phyloP scores from a whole-genome alignment of 2,113 vertebrate species.

The Geococcyx californianus region DNA sequence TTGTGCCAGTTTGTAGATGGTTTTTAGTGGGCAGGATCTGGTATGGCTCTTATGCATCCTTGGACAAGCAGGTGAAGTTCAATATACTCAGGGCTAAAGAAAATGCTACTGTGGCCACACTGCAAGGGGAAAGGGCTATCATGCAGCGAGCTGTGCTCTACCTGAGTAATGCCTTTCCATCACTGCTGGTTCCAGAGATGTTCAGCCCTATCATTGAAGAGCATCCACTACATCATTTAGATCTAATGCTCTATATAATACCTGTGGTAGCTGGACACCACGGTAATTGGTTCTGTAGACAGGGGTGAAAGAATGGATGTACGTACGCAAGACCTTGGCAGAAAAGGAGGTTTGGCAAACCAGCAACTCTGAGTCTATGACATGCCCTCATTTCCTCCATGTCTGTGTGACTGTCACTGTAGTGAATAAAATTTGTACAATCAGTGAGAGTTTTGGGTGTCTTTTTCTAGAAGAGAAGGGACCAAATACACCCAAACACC shows the following conservation, averaged over 20 bases:
- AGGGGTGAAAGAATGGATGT: background rate
- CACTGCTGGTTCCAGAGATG: background rate
- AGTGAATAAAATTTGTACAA: background rate
- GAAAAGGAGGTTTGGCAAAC: background rate
- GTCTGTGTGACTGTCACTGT: background rate
- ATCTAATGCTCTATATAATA: background rate
- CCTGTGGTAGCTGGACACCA: background rate
- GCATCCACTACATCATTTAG: background rate
- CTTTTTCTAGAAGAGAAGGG: background rate
- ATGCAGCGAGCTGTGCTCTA: background rate
- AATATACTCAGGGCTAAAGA: background rate
- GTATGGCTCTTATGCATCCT: fast-evolving
- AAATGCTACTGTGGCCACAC: fast-evolving
- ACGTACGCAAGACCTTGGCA: background rate
- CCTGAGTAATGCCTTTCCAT: background rate
- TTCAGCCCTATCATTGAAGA: background rate
- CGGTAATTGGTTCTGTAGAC: background rate
- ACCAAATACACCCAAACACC: background rate
- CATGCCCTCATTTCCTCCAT: background rate
- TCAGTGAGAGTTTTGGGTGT: background rate
- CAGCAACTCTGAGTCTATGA: background rate
- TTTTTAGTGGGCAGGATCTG: background rate
- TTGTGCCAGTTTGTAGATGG: background rate
- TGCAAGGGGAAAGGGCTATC: background rate
- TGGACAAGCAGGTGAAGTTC: background rate